Evolutionary conservation across 2,113 vertebrate species (phyloP).

Genomic region (Willisornis vidua): DNA sequence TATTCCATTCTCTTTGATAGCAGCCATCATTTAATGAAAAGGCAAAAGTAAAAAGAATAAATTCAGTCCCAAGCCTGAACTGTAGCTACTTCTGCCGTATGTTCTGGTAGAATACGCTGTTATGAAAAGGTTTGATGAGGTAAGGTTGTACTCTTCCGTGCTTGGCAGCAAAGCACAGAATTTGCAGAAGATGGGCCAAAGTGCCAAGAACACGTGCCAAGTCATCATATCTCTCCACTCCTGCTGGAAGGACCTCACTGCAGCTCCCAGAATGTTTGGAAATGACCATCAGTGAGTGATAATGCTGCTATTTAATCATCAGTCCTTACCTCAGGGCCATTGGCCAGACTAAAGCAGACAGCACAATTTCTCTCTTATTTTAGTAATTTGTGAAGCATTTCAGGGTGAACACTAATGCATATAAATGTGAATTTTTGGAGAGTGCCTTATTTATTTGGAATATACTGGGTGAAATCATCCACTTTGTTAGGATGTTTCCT

Average conservation of each 20-base stretch:
- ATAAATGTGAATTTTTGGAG: background rate
- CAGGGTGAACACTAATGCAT: background rate
- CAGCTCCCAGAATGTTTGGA: background rate
- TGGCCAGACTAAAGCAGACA: slow-evolving; percentile 26
- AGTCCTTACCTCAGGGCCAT: slow-evolving; percentile 4
- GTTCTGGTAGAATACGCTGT: background rate
- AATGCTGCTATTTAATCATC: slow-evolving; percentile 15
- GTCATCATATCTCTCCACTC: background rate
- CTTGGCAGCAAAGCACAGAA: background rate
- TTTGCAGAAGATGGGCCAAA: background rate
- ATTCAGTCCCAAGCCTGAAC: background rate
- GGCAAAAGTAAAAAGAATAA: background rate
- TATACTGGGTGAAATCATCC: background rate
- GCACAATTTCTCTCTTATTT: slow-evolving; percentile 33
- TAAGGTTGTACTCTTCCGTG: background rate
- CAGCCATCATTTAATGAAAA: background rate
- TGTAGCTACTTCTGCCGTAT: background rate
- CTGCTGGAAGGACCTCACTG: background rate
- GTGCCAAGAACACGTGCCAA: background rate
- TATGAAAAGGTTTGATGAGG: background rate
- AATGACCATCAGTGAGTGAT: background rate
- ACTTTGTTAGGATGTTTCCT: background rate
- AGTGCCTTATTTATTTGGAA: slow-evolving; percentile 33
- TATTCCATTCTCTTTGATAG: background rate
- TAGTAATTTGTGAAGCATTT: slow-evolving; percentile 35